Evolutionary conservation across 2,113 vertebrate genomes (phyloP), one percentile per base, ranked within the genome.

Genomic region (Lota lota): DNA sequence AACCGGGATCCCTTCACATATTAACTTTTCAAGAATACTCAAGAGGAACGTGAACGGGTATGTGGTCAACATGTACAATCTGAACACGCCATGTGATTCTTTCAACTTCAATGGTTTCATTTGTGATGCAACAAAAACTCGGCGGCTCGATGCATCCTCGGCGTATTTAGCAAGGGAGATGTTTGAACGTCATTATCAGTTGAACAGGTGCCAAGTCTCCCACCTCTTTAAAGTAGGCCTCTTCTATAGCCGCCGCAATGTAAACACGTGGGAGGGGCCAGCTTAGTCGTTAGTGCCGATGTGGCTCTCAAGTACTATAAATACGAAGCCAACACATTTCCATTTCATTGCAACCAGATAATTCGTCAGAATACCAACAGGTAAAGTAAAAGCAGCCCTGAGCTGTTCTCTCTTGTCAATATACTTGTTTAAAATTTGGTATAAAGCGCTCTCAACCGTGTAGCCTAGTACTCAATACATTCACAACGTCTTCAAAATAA

Each of bases 131-230:
- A n/a, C 51, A 53, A 53, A 15, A 53, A 14, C 51, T 3, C 6
- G 51, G 12, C 53, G 3, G 53, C 53, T 18, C 53, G 53, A 56
- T 22, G 18, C 22, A 2, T 56, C 36, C n/a, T 36, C 15, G 21
- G 36, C 18, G 15, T 2, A 33, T 40, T 61, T 51, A 57, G 36
- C 33, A 22, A 14, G 51, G 63, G 57, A 63, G 36, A 22, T 76
- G 57, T 81, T 83, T 82, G 59, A 71, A 63, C 64, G 66, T 72
- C 16, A 47, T 40, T 16, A 22, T 68, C 58, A 78, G 76, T 74
- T 84, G 81, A 83, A 72, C 85, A 90, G 86, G 77, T 88, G 86
- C 69, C 67, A 71, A 17, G 51, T 79, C 66, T 78, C 86, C 57
- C 78, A 69, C 40, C 22, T 18, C 47, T n/a, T 54, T 28, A 50